Evolutionary conservation across 1,140 invertebrate species (phyloP).

Genomic region (Pogonus chalceus): DNA sequence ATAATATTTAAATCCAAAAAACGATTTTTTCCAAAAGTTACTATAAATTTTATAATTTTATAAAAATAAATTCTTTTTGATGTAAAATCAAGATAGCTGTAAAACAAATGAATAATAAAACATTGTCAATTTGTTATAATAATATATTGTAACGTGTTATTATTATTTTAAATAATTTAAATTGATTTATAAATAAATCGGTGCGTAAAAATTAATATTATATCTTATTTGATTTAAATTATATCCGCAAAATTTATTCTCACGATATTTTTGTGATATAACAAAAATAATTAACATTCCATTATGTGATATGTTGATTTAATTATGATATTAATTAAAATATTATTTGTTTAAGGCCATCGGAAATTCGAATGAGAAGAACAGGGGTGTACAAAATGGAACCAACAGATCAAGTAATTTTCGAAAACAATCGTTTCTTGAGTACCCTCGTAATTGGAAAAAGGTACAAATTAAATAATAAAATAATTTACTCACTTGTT

Average conservation of each 20-base stretch:
- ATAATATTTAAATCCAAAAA: background rate
- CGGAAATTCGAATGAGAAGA: conserved; percentile 20
- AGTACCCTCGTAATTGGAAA: conserved; percentile 29
- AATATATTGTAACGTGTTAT: too few relatives aligned
- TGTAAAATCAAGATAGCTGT: too few relatives aligned
- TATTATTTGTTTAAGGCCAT: background rate
- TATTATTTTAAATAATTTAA: background rate
- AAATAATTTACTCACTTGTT: background rate
- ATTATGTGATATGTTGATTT: background rate
- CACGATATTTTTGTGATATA: background rate
- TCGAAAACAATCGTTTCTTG: conserved; percentile 29
- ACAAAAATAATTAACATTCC: background rate
- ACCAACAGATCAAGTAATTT: conserved; percentile 25
- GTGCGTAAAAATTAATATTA: background rate
- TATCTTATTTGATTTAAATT: background rate
- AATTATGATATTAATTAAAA: background rate
- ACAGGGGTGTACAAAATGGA: conserved; percentile 31
- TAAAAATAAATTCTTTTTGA: too few relatives aligned
- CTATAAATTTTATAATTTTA: background rate
- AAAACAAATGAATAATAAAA: too few relatives aligned
- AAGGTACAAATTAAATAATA: conserved; percentile 23
- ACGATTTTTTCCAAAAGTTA: background rate
- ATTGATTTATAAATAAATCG: background rate
- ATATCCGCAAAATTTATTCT: too few relatives aligned
- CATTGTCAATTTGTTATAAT: too few relatives aligned